Percentiles rank a stretch among this genome's conserved stretches.
phyloP scores from a whole-genome alignment of 2,888 invertebrate species.

The Caprella mutica region DNA sequence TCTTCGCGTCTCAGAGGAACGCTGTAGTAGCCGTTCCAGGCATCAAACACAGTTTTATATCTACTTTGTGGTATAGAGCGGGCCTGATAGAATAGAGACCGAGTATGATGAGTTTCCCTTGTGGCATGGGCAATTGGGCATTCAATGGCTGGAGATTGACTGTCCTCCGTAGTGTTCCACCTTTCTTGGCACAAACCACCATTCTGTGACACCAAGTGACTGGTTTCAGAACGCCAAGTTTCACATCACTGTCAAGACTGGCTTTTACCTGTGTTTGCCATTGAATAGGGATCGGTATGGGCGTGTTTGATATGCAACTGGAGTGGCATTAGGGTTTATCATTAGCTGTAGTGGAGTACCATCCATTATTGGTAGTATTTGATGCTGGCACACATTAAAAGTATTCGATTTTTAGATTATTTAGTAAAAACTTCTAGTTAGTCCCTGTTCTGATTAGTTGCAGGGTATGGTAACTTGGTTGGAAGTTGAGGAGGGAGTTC shows the following conservation, averaged over 20 bases:
- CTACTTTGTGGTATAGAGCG: neutral
- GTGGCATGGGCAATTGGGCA: too few species aligned
- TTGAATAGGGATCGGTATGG: conserved; percentile 9
- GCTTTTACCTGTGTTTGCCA: conserved; percentile 13
- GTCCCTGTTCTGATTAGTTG: conserved; percentile 11
- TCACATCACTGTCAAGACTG: conserved; percentile 10
- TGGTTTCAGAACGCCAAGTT: neutral
- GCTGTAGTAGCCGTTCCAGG: conserved; percentile 10
- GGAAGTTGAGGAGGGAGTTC: conserved; percentile 6
- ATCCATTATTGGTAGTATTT: neutral
- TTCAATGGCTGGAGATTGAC: conserved; percentile 10
- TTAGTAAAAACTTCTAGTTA: neutral
- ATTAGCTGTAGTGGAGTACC: neutral
- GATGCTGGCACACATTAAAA: conserved; percentile 11
- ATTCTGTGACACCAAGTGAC: too few species aligned
- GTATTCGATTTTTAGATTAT: neutral
- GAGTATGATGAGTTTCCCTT: too few species aligned
- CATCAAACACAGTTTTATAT: conserved; percentile 4
- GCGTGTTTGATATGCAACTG: conserved; percentile 4
- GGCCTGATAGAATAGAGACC: neutral
- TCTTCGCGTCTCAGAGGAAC: neutral
- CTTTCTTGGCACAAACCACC: too few species aligned
- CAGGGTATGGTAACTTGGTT: conserved; percentile 2
- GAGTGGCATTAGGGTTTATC: too few species aligned
- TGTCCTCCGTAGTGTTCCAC: neutral